These are phyloP conservation scores for Cephus sareptanus DNA, from an alignment of 2,888 invertebrate species.

Conservation along the genomic window DNA sequence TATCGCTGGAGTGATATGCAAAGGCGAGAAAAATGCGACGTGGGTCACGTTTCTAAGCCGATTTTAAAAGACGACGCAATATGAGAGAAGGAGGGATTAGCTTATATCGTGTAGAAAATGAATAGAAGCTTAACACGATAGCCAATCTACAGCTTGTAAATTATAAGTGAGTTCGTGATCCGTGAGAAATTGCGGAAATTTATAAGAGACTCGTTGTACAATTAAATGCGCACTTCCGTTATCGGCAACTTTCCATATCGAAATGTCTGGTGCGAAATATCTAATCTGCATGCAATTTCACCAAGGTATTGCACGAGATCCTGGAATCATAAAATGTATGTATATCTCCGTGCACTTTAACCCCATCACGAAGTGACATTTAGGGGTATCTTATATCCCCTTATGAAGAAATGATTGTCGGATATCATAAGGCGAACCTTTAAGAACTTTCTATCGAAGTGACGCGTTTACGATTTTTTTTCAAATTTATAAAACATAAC, in stretches of 20 bases:
- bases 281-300: neutral
- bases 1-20: neutral
- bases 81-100: neutral
- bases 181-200: neutral
- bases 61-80: neutral
- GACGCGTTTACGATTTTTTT: neutral
- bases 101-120: neutral
- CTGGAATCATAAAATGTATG: neutral
- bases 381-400: neutral
- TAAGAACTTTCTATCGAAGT: neutral
- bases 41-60: neutral
- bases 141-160: neutral
- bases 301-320: neutral
- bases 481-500: neutral
- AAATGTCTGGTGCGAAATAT: neutral
- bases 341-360: neutral
- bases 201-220: neutral
- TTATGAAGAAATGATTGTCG: neutral
- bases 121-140: neutral
- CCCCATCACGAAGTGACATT: neutral
- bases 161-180: neutral
- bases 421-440: too few relatives aligned
- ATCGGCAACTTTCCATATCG: neutral
- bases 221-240: neutral
- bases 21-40: neutral